Evolutionary conservation across 2,888 invertebrate genomes (phyloP), one percentile per base, ranked within the genome.

Genomic region (Elegia similella): DNA sequence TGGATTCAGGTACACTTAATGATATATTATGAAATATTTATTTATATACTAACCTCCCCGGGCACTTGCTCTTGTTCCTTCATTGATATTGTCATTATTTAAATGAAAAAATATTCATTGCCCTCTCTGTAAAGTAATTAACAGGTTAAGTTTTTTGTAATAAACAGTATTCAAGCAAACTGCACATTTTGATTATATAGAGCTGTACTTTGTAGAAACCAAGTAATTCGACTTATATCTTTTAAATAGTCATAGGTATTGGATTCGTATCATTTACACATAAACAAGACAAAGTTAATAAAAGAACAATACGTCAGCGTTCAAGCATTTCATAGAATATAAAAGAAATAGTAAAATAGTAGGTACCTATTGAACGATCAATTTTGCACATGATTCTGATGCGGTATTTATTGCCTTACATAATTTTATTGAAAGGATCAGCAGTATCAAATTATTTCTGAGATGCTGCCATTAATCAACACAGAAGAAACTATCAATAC

Each of bases 81-180:
- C 88, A 89, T 90, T 76, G 91, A 84, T 84, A 91, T 88, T 75
- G 89, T 91, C 91, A 91, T 91, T 88, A 85, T 89, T 83, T 84
- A 65, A 79, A 73, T 73, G 82, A 83, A 74, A 75, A 75, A 76
- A 75, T 78, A 85, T 75, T 78, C 90, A 91, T 90, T 82, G 78
- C 89, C 80, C 69, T 73, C 66, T 65, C 84, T 84, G 80, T 55
- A 79, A 84, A 16, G 17, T 32, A 32, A 32, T 10, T 32, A 5
- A 23, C 23, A 23, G 23, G 23, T 23, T 23, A 23, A 23, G 23
- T 23, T 23, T 23, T 23, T 23, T 5, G 5, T 23, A 23, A 23
- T 23, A 23, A 23, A 23, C 23, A 23, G 2, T 23, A 23, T 23
- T 23, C 5, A 23, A 3, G 2, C 23, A 23, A 23, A 3, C 23